A percentile compares a stretch with the other conserved stretches of the same genome.
Conservation (phyloP, 2,113 vertebrate species). For the Felis chaus region DNA sequence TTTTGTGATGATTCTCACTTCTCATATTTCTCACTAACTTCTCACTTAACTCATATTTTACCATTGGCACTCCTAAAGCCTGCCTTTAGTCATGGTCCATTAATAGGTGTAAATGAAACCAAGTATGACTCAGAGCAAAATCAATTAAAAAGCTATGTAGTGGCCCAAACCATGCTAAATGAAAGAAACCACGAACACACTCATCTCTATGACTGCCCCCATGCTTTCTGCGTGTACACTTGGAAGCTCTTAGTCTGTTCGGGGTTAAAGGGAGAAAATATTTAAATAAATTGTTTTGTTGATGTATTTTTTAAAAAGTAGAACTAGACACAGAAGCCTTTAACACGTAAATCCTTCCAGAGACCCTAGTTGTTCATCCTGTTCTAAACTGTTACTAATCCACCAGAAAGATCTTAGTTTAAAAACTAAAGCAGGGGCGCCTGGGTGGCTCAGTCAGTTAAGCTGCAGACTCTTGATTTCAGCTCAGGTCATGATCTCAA, state of each 20-base stretch:
- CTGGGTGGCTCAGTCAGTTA: too few relatives aligned
- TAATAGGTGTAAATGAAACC: slow-evolving; percentile 3
- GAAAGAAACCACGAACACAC: background rate
- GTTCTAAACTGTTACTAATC: background rate
- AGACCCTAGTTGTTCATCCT: background rate
- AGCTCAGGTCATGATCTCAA: too few relatives aligned
- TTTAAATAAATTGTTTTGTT: background rate
- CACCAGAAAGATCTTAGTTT: background rate
- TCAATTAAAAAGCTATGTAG: background rate
- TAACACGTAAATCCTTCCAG: background rate
- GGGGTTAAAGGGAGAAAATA: slow-evolving; percentile 27
- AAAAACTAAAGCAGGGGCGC: background rate
- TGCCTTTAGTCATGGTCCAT: background rate
- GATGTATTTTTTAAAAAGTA: background rate
- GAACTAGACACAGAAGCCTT: slow-evolving; percentile 22
- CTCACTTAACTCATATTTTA: background rate
- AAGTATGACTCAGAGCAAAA: background rate
- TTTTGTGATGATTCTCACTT: background rate
- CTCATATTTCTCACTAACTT: background rate
- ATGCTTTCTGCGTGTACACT: background rate
- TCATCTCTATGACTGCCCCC: background rate
- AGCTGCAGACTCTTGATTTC: too few relatives aligned
- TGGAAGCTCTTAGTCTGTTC: background rate
- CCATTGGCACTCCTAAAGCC: background rate
- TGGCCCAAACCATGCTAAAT: background rate